Percentiles rank a stretch among this genome's conserved stretches.
Evolutionary conservation across 2,888 invertebrate genomes (phyloP).

Genomic region (Eustalomyia histrio): DNA sequence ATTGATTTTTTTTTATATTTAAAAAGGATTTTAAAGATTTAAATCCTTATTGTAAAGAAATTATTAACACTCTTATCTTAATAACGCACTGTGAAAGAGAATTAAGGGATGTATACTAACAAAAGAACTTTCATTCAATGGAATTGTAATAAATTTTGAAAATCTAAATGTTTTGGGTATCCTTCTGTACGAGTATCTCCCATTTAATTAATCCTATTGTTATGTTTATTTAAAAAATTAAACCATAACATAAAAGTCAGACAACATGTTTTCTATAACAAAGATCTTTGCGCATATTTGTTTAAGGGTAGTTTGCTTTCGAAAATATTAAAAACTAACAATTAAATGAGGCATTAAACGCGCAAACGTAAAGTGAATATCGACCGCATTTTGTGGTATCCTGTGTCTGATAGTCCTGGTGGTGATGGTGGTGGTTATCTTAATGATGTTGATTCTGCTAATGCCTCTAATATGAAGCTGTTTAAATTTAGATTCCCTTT

Average conservation of each 20-base stretch:
- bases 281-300: constrained; percentile 34
- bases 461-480: constrained; percentile 55
- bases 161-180: neutral
- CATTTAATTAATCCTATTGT: constrained; percentile 62
- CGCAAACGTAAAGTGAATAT: constrained; percentile 37
- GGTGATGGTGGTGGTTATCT: constrained; percentile 14
- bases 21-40: neutral
- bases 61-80: constrained; percentile 20
- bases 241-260: constrained; percentile 48
- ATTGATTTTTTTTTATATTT: constrained; percentile 11
- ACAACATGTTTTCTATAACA: neutral
- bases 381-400: neutral
- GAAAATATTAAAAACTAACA: constrained; percentile 4
- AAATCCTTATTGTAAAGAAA: constrained; percentile 1
- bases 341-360: constrained; percentile 56
- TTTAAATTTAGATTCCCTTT: constrained; percentile 41
- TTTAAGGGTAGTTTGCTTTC: constrained; percentile 24
- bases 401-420: neutral
- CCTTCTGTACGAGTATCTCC: neutral
- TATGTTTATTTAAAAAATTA: constrained; percentile 46
- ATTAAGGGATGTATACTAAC: neutral
- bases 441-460: constrained; percentile 17
- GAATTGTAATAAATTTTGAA: constrained; percentile 11
- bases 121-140: too few relatives aligned
- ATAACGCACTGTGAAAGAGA: neutral